Conservation (phyloP, 2,113 vertebrate genomes). For the Sorex araneus region DNA sequence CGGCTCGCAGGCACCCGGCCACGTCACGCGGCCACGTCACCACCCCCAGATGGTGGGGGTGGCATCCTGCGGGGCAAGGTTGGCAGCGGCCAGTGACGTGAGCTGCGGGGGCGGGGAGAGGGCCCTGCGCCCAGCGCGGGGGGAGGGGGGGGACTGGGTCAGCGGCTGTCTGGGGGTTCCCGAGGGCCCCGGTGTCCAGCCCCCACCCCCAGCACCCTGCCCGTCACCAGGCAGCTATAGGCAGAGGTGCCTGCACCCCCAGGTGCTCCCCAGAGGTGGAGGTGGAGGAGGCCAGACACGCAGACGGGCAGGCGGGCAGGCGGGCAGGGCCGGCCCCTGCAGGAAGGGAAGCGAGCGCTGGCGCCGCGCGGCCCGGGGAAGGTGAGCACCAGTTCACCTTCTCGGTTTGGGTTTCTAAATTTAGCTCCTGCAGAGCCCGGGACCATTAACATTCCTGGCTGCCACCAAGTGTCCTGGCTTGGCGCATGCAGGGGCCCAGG, state of each 20-base stretch:
- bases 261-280: not conserved
- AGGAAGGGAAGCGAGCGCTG: not conserved
- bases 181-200: not conserved
- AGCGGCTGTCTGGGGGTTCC: not conserved
- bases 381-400: slow-evolving; percentile 85
- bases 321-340: not conserved
- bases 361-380: slow-evolving; percentile 58
- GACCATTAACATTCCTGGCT: slow-evolving; percentile 83
- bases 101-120: not conserved
- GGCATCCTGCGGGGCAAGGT: slow-evolving; percentile 77
- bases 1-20: slow-evolving; percentile 76
- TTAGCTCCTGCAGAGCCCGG: slow-evolving; percentile 76
- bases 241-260: not conserved
- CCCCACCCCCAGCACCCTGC: too few relatives aligned
- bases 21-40: slow-evolving; percentile 81
- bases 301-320: not conserved
- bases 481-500: slow-evolving; percentile 61
- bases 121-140: not conserved
- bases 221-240: too few relatives aligned
- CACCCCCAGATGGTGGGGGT: slow-evolving; percentile 82
- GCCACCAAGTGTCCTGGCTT: slow-evolving; percentile 56
- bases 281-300: not conserved
- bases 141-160: not conserved
- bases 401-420: slow-evolving; percentile 85
- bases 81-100: slow-evolving; percentile 75